A percentile compares a stretch with the other conserved stretches of the same genome.
Evolutionary conservation across 2,888 invertebrate species (phyloP).

Genomic region (Bimastos eiseni): DNA sequence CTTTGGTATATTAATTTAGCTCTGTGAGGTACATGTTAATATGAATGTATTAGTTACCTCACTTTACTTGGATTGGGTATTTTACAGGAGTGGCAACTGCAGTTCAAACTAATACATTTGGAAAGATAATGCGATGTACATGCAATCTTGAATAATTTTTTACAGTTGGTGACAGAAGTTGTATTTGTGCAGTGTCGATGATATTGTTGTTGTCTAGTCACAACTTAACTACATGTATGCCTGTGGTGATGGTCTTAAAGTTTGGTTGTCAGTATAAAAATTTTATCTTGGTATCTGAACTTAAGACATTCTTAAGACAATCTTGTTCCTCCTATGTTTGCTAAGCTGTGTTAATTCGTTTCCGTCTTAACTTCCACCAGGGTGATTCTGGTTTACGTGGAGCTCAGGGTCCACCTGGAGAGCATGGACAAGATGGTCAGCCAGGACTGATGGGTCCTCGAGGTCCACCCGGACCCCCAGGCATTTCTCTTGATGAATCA

Average conservation of each 20-base stretch:
- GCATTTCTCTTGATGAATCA: constrained; percentile 1
- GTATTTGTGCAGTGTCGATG: too few relatives aligned
- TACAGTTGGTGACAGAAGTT: not conserved
- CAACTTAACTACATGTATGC: not conserved
- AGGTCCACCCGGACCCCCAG: not conserved
- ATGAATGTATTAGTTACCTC: too few relatives aligned
- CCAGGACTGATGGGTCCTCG: not conserved
- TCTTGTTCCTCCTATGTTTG: not conserved
- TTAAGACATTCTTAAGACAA: not conserved
- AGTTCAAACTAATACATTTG: too few relatives aligned
- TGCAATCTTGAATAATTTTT: not conserved
- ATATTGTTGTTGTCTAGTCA: not conserved
- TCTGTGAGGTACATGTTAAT: too few relatives aligned
- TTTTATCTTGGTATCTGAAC: not conserved
- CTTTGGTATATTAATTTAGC: too few relatives aligned
- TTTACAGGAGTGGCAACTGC: too few relatives aligned
- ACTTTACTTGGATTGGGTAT: too few relatives aligned
- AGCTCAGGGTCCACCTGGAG: not conserved
- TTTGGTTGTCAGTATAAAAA: not conserved
- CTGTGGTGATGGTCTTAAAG: not conserved
- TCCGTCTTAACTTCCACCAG: not conserved
- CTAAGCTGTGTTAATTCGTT: not conserved
- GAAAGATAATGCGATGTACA: too few relatives aligned
- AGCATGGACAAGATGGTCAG: not conserved
- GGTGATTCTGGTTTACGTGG: not conserved